These are phyloP conservation scores for Novumbra hubbsi DNA, from an alignment of 2,797 vertebrate genomes.

Conservation along the genomic window DNA sequence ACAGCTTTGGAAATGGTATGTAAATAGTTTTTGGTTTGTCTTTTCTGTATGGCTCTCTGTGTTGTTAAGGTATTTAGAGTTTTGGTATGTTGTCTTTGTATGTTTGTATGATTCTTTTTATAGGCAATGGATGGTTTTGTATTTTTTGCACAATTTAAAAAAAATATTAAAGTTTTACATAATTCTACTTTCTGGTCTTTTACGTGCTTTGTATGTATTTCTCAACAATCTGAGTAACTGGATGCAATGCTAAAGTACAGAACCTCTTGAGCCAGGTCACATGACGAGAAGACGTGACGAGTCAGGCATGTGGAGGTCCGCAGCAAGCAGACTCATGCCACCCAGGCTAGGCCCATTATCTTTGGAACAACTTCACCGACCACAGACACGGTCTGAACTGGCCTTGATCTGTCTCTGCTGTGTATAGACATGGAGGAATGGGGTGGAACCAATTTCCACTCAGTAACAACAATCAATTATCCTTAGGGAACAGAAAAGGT, in stretches of 20 bases:
- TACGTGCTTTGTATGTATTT: neutral
- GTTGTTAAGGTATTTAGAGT: constrained; percentile 43
- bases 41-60: constrained; percentile 47
- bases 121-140: constrained; percentile 49
- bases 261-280: neutral
- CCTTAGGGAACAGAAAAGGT: constrained; percentile 33
- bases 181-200: constrained; percentile 33
- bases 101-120: constrained; percentile 51
- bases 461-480: constrained; percentile 46
- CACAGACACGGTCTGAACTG: constrained; percentile 35
- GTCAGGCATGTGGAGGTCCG: constrained; percentile 19
- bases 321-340: constrained; percentile 49
- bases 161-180: constrained; percentile 50
- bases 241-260: too few relatives aligned
- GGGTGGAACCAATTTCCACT: constrained; percentile 39
- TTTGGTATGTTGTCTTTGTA: constrained; percentile 52
- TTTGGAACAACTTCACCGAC: constrained; percentile 59
- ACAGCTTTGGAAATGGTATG: constrained; percentile 63
- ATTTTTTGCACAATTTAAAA: constrained; percentile 72
- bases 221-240: neutral
- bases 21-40: constrained; percentile 66
- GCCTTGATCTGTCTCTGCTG: constrained; percentile 37
- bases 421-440: constrained; percentile 27
- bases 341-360: constrained; percentile 55
- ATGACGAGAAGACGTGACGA: constrained; percentile 15